Evolutionary conservation across 1,140 invertebrate genomes (phyloP), one percentile per base, ranked within the genome.

Genomic region (Drosophila kanapiae): DNA sequence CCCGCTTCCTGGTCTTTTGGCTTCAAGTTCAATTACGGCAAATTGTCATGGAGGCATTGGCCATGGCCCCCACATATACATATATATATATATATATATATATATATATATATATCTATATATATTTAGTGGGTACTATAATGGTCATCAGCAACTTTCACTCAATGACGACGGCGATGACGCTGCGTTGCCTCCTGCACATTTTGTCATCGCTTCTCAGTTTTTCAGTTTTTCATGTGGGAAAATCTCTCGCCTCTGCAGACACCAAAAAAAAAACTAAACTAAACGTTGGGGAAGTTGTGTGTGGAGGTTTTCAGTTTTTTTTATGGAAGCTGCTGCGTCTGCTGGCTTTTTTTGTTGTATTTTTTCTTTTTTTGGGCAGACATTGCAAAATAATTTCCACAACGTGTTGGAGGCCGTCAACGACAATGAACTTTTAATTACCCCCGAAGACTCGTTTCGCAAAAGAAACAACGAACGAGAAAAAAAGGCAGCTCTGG

Each of bases 391-490:
- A 85, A 84, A 83, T 85, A 48, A 79, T 71, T 83, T 80, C 77
- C 81, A 80, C 81, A 84, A 61, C 72, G 60, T 63, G 48, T 72
- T 60, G 58, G 58, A 56, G 67, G 29, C 51, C 47, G 69, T 38
- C 59, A 51, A 58, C 82, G 81, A 84, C 81, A 84, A 84, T 84
- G 81, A 84, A 84, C 81, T 84, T 84, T 84, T 84, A 84, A 84
- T 84, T 84, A 77, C 81, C 65, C 61, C 43, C 70, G 3, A 42
- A 62, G 82, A 80, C 81, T 77, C 54, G 82, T 80, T 84, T 84
- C 76, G 76, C 77, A 71, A 63, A 76, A 64, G 29, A 70, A 75
- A 67, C 53, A 64, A 16, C 13, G 7, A 68, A 35, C 31, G 9
- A 60, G n/a, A 68, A 27, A 29, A 49, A 49, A 43, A 31, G n/a